Evolutionary conservation across 2,888 invertebrate genomes (phyloP).

Genomic region (Pristionchus exspectatus): DNA sequence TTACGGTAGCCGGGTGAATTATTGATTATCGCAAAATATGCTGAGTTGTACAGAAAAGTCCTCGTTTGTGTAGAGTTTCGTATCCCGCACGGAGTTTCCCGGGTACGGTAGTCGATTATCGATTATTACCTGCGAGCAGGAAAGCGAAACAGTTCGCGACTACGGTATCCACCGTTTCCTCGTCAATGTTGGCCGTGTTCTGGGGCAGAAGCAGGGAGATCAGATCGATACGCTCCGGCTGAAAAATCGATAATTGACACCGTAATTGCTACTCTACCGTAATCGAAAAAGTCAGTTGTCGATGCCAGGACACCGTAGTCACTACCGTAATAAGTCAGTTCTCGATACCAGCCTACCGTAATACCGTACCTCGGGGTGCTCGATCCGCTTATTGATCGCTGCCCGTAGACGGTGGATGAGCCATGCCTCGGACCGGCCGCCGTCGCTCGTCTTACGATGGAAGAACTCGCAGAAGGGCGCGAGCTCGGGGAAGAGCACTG

Average conservation of each 20-base stretch:
- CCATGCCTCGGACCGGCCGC: constrained; percentile 61
- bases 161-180: constrained; percentile 74
- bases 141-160: constrained; percentile 81
- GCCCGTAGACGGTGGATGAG: constrained; percentile 64
- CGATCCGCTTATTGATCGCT: constrained; percentile 13
- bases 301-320: not conserved
- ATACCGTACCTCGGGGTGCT: constrained; percentile 44
- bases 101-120: not conserved
- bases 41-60: too few relatives aligned
- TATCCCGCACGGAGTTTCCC: constrained; percentile 73
- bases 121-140: constrained; percentile 80
- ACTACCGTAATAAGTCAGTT: not conserved
- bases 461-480: constrained; percentile 58
- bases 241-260: not conserved
- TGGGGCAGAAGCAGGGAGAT: constrained; percentile 45
- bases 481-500: constrained; percentile 65
- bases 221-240: constrained; percentile 51
- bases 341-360: not conserved
- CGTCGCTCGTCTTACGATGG: constrained; percentile 56
- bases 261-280: not conserved
- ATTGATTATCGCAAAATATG: constrained; percentile 79
- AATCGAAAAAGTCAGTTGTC: not conserved
- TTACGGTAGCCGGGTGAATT: constrained; percentile 3
- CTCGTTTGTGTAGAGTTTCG: constrained; percentile 73
- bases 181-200: constrained; percentile 46